Evolutionary conservation across 1,140 invertebrate species (phyloP), one percentile per base, ranked within the genome.

Genomic region (Drosophila aff.): DNA sequence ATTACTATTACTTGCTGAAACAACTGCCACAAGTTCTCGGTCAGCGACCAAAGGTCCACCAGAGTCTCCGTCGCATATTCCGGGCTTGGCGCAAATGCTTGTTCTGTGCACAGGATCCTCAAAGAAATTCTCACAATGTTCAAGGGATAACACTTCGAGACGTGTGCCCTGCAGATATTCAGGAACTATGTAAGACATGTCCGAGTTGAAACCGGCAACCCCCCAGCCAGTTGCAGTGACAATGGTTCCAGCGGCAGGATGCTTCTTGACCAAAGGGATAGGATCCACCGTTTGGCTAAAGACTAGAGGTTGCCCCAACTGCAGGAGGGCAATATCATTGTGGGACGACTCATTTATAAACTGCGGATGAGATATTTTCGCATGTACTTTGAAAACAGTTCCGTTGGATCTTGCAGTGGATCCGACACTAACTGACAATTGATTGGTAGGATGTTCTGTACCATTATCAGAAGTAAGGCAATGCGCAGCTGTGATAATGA

Each of bases 31-130:
- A 16, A 49, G 47, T 11, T 28, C 16, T 26, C 15, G 47, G 23
- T 26, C 23, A 28, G 16, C 23, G 15, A 49, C 47, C 47, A 49
- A 28, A 2, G 47, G 47, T n/a, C 23, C 47, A 4, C 47, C 47
- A 16, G 47, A 49, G 26, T 49, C 47, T 10, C 47, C 47, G 23
- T 49, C 47, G 47, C 47, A 49, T 28, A 49, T 49, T 5, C 47
- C 47, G 23, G 47, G 47, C 23, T n/a, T 49, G 0, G 47, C 47
- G 47, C 47, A 49, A n/a, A 49, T 49, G 47, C 23, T 49, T 6
- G 2, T 49, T 10, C 2, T n/a, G 2, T 23, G 23, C 15, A 49
- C 47, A n/a, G 47, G 47, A 8, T 49, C 47, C 0, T 28, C 47
- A 23, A n/a, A 49, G 16, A 5, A 49, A 26, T 49, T 49, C 16